phyloP scores from a whole-genome alignment of 2,888 invertebrate genomes.

The Noctua fimbriata region DNA sequence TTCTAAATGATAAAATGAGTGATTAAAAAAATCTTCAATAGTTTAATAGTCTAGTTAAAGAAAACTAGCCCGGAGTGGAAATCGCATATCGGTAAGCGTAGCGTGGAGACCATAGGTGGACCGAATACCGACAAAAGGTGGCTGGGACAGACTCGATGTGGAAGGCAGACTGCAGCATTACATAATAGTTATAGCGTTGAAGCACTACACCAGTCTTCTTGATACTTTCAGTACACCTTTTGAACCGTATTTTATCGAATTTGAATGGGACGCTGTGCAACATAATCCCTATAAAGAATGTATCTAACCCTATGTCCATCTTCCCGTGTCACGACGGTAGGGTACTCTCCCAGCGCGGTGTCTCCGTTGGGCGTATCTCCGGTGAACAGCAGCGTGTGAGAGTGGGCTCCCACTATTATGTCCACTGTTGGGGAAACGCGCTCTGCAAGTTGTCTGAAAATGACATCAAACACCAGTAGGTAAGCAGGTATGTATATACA shows the following conservation, averaged over 20 bases:
- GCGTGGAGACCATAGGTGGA: neutral
- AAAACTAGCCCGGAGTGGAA: neutral
- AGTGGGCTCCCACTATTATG: constrained; percentile 96
- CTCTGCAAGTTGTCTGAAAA: constrained; percentile 90
- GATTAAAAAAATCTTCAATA: too few species aligned
- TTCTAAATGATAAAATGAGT: too few species aligned
- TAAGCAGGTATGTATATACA: neutral
- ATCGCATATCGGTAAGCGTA: neutral
- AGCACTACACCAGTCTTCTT: neutral
- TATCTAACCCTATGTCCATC: constrained; percentile 85
- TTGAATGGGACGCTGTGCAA: neutral
- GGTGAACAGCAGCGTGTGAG: constrained; percentile 94
- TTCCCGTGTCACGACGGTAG: constrained; percentile 91
- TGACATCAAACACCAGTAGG: too few species aligned
- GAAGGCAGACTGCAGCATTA: neutral
- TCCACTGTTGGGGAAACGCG: constrained; percentile 92
- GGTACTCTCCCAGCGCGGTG: constrained; percentile 91
- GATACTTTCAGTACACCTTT: neutral
- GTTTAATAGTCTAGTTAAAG: neutral
- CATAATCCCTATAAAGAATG: neutral
- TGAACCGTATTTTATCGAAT: neutral
- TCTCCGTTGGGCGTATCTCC: constrained; percentile 90
- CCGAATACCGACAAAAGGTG: neutral
- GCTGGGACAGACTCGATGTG: neutral
- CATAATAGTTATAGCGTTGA: neutral